A percentile compares a stretch with the other conserved stretches of the same genome.
phyloP scores from a whole-genome alignment of 1,140 invertebrate genomes.

The Ganaspis sp. region DNA sequence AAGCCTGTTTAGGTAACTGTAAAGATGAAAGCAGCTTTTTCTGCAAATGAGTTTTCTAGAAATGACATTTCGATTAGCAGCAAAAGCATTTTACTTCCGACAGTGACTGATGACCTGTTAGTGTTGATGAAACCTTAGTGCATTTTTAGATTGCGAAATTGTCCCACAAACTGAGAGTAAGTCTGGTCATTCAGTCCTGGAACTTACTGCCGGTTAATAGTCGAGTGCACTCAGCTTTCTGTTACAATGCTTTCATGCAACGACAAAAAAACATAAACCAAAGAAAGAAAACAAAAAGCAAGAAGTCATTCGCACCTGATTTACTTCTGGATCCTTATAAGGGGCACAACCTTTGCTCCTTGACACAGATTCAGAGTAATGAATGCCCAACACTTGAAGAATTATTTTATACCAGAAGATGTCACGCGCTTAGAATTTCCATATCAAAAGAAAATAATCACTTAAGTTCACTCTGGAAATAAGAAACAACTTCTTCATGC shows the following conservation, averaged over 20 bases:
- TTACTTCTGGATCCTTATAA: neutral
- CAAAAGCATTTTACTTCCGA: neutral
- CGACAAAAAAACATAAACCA: neutral
- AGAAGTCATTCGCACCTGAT: neutral
- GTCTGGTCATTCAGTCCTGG: neutral
- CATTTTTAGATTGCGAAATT: neutral
- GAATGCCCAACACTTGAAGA: neutral
- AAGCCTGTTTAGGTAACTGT: neutral
- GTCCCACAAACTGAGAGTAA: neutral
- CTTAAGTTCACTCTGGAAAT: conserved; percentile 1
- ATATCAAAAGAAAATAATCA: neutral
- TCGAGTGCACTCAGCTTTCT: neutral
- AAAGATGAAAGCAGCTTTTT: neutral
- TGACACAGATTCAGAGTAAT: neutral
- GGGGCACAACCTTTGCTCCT: neutral
- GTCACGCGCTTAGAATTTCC: conserved; percentile 12
- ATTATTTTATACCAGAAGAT: neutral
- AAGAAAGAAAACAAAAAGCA: neutral
- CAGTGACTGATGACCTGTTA: neutral
- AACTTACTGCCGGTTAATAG: neutral
- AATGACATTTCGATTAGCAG: neutral
- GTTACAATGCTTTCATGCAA: neutral
- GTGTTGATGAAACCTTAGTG: neutral
- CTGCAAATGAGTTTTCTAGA: neutral
- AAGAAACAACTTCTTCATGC: neutral